Conservation (phyloP, 53 echinoderm and acorn worm species). For the Echinometra lucunter region DNA sequence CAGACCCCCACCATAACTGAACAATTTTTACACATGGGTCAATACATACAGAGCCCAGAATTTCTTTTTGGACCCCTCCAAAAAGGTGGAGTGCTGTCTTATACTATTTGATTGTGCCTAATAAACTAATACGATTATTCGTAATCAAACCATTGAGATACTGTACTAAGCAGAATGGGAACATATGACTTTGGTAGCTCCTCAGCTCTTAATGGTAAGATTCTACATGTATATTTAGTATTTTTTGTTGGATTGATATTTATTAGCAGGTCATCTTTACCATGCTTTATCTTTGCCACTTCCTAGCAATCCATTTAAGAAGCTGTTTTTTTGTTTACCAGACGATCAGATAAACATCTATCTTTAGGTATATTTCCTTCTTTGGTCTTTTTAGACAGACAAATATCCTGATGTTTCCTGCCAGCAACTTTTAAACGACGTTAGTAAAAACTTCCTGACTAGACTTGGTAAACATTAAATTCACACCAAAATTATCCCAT, state of each 20-base stretch:
- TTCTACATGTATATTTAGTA: not conserved
- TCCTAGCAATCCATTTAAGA: not conserved
- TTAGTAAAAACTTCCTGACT: not conserved
- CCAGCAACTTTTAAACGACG: not conserved
- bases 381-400: not conserved
- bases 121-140: too few relatives aligned
- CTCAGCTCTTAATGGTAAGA: not conserved
- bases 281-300: not conserved
- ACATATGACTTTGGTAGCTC: not conserved
- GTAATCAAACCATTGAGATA: too few relatives aligned
- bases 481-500: not conserved
- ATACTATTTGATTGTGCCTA: too few relatives aligned
- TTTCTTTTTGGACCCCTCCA: too few relatives aligned
- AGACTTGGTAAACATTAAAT: slow-evolving; percentile 17
- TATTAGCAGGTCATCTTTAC: not conserved
- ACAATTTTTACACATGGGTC: too few relatives aligned
- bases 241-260: not conserved
- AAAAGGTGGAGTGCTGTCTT: too few relatives aligned
- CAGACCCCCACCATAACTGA: too few relatives aligned
- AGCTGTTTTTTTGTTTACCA: not conserved
- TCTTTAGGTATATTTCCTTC: not conserved
- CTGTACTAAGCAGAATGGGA: not conserved
- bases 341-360: not conserved
- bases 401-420: not conserved
- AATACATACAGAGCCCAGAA: too few relatives aligned